A percentile compares a stretch with the other conserved stretches of the same genome.
Evolutionary conservation across 1,140 invertebrate genomes (phyloP).

Genomic region (Anastatus disparis): DNA sequence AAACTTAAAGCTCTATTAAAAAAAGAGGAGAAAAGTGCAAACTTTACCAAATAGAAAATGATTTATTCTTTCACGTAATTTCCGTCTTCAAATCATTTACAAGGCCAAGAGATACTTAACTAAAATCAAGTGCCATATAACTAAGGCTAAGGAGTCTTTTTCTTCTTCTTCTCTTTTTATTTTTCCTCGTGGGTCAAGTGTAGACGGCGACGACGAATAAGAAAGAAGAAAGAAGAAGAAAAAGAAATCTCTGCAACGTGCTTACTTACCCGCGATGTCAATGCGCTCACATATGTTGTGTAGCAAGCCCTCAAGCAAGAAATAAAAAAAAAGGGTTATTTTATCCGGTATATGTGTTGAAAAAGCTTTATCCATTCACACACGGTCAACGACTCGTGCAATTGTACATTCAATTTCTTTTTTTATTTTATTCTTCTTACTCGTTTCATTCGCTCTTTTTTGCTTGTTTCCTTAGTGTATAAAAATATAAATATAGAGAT

Average conservation of each 20-base stretch:
- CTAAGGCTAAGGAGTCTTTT: too few species aligned
- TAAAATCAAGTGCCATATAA: too few species aligned
- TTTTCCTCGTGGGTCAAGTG: background rate
- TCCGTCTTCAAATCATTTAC: too few species aligned
- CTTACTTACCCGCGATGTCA: background rate
- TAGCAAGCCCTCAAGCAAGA: too few species aligned
- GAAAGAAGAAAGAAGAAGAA: too few species aligned
- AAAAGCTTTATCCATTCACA: too few species aligned
- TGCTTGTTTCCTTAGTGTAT: background rate
- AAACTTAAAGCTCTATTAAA: too few species aligned
- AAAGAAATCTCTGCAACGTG: background rate
- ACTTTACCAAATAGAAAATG: too few species aligned
- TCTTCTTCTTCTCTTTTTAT: too few species aligned
- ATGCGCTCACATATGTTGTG: background rate
- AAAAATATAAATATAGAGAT: background rate
- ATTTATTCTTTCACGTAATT: too few species aligned
- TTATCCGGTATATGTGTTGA: background rate
- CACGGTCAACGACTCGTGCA: slow-evolving; percentile 9
- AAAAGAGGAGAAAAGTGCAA: too few species aligned
- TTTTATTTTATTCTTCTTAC: background rate
- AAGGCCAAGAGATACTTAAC: too few species aligned
- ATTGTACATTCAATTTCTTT: slow-evolving; percentile 6
- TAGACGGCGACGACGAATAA: background rate
- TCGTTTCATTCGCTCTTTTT: background rate
- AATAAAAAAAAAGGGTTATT: slow-evolving; percentile 8